Evolutionary conservation across 2,888 invertebrate genomes (phyloP), one percentile per base, ranked within the genome.

Genomic region (Callyntrura sp.): DNA sequence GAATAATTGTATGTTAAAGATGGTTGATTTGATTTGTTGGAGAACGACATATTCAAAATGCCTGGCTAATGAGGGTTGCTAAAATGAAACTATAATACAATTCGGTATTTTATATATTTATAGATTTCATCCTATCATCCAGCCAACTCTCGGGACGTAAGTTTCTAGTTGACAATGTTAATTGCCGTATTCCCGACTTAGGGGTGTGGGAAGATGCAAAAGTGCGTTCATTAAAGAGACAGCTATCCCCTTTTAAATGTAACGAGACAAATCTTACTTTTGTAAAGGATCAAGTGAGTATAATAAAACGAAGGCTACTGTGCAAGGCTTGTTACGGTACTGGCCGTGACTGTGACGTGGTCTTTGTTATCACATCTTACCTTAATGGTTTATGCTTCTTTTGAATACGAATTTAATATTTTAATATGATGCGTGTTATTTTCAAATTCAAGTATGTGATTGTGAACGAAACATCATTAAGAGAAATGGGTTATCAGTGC

Each of bases 101-200:
- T n/a, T n/a, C n/a, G n/a, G n/a, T n/a, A n/a, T n/a, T n/a, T n/a
- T n/a, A n/a, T n/a, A n/a, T 51, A 11, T 51, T 2, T 12, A 20
- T n/a, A 85, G 76, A 78, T 76, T 85, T 85, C 20, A n/a, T n/a
- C n/a, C 48, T 14, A 5, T 25, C 78, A 14, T 1, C 51, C 0
- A 5, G 1, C 6, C 48, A 76, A 5, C 20, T 85, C 8, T 0
- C 25, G 0, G 48, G 8, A 1, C n/a, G n/a, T 1, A 43, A 57
- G 5, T 85, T 43, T 78, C 45, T 90, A 3, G 90, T 92, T 6
- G 35, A 92, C 12, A 90, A 91, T 20, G 28, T 83, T 0, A 73
- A 70, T 11, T 92, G 92, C 43, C 68, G 43, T 23, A 90, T 92
- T 43, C 90, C 89, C 0, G 85, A 92, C 57, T 25, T 91, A 8